Percentiles rank a stretch among this genome's conserved stretches.
These are phyloP conservation scores for Tylochromis polylepis DNA, from an alignment of 2,113 vertebrate species.

Conservation along the genomic window DNA sequence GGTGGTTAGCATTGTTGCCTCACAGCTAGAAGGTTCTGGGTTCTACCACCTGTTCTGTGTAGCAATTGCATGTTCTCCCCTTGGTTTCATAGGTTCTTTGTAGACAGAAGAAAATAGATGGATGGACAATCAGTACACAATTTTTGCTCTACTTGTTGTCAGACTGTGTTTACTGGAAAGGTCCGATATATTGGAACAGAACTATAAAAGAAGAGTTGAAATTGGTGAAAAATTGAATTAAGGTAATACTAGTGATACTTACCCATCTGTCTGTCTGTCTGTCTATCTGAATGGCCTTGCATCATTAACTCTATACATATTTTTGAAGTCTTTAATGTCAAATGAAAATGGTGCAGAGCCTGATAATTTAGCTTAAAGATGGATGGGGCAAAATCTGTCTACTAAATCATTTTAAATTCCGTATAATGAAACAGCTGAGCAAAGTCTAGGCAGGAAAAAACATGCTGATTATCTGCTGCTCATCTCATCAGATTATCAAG, in stretches of 20 bases:
- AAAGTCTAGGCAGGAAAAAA: not conserved
- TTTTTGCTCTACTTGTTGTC: not conserved
- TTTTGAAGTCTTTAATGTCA: not conserved
- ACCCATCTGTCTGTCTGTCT: not conserved
- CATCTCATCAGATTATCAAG: slow-evolving; percentile 15
- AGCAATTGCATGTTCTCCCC: not conserved
- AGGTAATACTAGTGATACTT: not conserved
- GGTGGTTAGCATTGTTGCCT: not conserved
- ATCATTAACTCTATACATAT: not conserved
- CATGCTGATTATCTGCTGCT: slow-evolving; percentile 26
- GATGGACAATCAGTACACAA: not conserved
- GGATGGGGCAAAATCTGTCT: not conserved
- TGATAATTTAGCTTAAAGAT: not conserved
- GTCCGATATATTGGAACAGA: not conserved
- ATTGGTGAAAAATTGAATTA: not conserved
- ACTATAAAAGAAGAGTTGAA: not conserved
- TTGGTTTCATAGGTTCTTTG: not conserved
- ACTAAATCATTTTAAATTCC: not conserved
- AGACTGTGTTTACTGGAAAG: not conserved
- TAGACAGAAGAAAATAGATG: not conserved
- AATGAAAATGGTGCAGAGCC: not conserved
- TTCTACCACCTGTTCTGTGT: not conserved
- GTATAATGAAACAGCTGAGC: slow-evolving; percentile 27
- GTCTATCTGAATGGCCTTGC: not conserved
- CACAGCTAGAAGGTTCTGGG: not conserved